Evolutionary conservation across 2,888 invertebrate species (phyloP).

Genomic region (Metallyticus violacea): DNA sequence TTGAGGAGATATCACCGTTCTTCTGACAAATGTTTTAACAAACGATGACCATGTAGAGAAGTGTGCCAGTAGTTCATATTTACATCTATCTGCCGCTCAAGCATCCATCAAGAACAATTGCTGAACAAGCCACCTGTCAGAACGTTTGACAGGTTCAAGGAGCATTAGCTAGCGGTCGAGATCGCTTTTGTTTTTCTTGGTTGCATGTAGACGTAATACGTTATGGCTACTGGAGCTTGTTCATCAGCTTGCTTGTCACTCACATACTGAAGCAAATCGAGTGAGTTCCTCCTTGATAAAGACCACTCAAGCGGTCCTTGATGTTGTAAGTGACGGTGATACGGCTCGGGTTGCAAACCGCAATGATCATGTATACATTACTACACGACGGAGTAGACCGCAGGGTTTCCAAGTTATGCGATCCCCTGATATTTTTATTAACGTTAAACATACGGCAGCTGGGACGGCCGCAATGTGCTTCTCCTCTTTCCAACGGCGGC

Average conservation of each 20-base stretch:
- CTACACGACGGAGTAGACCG: background rate
- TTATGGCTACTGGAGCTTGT: too few species aligned
- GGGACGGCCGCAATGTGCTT: background rate
- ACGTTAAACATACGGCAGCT: constrained; percentile 3
- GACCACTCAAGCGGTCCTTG: background rate
- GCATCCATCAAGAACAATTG: too few species aligned
- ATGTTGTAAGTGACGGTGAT: background rate
- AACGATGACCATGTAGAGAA: too few species aligned
- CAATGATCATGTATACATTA: constrained; percentile 16
- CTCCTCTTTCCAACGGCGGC: background rate
- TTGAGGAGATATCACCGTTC: too few species aligned
- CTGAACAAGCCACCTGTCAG: too few species aligned
- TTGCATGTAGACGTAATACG: too few species aligned
- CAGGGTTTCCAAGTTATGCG: constrained; percentile 4
- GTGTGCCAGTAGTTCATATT: too few species aligned
- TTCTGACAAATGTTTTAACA: too few species aligned
- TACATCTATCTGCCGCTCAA: too few species aligned
- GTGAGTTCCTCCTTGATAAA: background rate
- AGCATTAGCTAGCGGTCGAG: too few species aligned
- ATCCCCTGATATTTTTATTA: constrained; percentile 16
- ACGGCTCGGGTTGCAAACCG: background rate
- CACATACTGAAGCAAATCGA: background rate
- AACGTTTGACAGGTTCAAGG: too few species aligned
- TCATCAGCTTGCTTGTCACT: background rate
- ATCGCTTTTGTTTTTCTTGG: background rate